phyloP scores from a whole-genome alignment of 2,888 invertebrate genomes.

The Ditula angustiorana region DNA sequence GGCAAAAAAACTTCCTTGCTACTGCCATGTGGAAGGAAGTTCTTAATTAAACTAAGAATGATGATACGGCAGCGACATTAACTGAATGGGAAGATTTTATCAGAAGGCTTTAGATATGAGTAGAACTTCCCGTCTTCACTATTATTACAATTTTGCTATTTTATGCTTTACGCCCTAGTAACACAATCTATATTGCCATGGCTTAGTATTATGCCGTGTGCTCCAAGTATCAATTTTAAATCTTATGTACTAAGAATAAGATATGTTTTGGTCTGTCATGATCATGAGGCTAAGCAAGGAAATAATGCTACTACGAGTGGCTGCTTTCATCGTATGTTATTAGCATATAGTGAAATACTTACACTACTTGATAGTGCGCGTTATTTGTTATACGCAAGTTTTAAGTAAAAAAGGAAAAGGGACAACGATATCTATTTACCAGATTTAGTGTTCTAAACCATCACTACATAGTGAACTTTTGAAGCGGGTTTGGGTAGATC shows the following conservation, averaged over 20 bases:
- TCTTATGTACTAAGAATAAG: background rate
- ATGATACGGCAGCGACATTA: slow-evolving; percentile 49
- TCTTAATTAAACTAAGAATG: slow-evolving; percentile 52
- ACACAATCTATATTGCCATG: background rate
- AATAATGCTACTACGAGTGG: background rate
- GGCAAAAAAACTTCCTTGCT: slow-evolving; percentile 42
- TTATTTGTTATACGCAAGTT: background rate
- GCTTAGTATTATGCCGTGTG: background rate
- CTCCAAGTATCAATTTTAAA: background rate
- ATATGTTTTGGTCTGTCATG: background rate
- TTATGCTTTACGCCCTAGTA: slow-evolving; percentile 3
- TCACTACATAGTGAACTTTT: too few species aligned
- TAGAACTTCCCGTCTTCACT: slow-evolving; percentile 37
- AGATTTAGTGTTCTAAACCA: background rate
- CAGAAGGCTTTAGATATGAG: slow-evolving; percentile 46
- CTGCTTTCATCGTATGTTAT: background rate
- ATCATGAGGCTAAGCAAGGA: background rate
- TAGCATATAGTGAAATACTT: background rate
- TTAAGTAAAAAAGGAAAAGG: background rate
- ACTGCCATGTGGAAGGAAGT: slow-evolving; percentile 41
- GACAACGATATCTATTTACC: background rate
- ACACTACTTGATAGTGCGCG: background rate
- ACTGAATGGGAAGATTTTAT: slow-evolving; percentile 50
- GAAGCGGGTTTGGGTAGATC: too few species aligned
- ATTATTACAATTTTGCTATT: background rate